Evolutionary conservation across 2,113 vertebrate genomes (phyloP).

Genomic region (Entelurus aequoreus): DNA sequence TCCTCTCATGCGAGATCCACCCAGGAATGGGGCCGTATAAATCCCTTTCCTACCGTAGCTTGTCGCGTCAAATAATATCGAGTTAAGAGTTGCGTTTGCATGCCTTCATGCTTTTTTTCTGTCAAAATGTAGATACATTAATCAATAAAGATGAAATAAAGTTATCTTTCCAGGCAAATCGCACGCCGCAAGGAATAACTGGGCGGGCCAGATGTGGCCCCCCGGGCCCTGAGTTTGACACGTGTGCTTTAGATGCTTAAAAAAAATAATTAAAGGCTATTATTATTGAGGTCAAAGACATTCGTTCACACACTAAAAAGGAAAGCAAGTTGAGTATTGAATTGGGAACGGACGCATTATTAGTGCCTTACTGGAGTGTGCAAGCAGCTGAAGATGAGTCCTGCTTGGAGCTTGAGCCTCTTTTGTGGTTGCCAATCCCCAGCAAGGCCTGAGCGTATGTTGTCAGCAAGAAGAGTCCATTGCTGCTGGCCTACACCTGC

Average conservation of each 20-base stretch:
- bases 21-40: no score
- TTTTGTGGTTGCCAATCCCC: conserved; percentile 49
- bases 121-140: no score
- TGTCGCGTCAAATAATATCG: no score
- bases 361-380: conserved; percentile 77
- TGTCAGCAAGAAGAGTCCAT: conserved; percentile 33
- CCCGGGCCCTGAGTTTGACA: no score
- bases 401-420: conserved; percentile 48
- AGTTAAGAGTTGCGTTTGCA: no score
- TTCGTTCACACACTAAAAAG: conserved; percentile 22
- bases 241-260: conserved; percentile 43
- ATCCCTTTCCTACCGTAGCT: no score
- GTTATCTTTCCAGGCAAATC: no score
- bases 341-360: conserved; percentile 58
- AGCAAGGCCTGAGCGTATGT: conserved; percentile 34
- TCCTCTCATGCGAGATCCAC: no score
- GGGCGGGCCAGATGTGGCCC: no score
- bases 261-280: conserved; percentile 41
- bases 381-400: conserved; percentile 50
- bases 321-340: conserved; percentile 20
- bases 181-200: no score
- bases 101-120: no score
- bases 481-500: conserved; percentile 53
- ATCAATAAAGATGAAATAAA: no score
- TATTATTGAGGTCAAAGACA: conserved; percentile 23